Conservation (phyloP, 2,797 vertebrate genomes). For the Chaetodon trifasciatus region DNA sequence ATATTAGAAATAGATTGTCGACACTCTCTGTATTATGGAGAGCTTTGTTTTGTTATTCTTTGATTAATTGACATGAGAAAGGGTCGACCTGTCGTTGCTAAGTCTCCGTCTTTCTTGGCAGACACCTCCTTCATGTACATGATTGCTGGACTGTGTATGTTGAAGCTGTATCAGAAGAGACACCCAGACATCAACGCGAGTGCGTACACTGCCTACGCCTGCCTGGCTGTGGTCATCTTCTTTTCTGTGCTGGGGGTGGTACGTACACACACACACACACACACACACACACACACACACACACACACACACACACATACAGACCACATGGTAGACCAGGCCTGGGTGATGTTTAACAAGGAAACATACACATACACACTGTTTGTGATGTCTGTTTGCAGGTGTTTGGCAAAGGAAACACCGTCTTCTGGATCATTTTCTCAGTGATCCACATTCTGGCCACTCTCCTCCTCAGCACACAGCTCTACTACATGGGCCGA, state of each 20-base stretch:
- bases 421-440: slow-evolving; percentile 93
- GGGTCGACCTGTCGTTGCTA: background rate
- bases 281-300: accelerated
- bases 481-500: slow-evolving; percentile 98
- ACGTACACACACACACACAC: slow-evolving; percentile 48
- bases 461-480: slow-evolving; percentile 95
- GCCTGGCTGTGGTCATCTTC: slow-evolving; percentile 95
- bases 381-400: slow-evolving; percentile 56
- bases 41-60: background rate
- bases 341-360: background rate
- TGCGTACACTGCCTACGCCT: slow-evolving; percentile 96
- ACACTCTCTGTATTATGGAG: background rate
- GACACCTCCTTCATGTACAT: slow-evolving; percentile 99
- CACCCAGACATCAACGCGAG: slow-evolving; percentile 98
- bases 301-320: background rate
- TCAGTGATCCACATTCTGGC: slow-evolving; percentile 95
- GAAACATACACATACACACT: background rate
- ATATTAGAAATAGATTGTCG: background rate
- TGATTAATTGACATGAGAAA: background rate
- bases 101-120: slow-evolving; percentile 59
- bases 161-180: slow-evolving; percentile 98
- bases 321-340: background rate
- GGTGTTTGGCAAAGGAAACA: slow-evolving; percentile 97
- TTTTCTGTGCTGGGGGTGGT: slow-evolving; percentile 98
- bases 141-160: slow-evolving; percentile 97